Evolutionary conservation across 2,113 vertebrate species (phyloP), one percentile per base, ranked within the genome.

Genomic region (Clarias batrachus): DNA sequence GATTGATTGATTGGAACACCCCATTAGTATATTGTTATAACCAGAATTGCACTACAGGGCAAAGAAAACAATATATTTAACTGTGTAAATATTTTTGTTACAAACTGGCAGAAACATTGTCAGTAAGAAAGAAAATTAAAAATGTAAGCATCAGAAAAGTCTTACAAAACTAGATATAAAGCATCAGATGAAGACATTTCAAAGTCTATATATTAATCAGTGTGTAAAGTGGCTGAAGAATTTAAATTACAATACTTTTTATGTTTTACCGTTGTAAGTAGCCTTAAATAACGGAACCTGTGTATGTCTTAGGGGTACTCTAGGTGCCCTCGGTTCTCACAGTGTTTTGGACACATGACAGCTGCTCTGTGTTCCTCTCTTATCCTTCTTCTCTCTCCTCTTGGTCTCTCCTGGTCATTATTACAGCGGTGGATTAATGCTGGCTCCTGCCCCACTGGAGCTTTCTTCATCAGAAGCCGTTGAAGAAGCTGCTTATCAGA

Each of bases 401-500:
- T 87, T 27, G 68, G 83, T 71, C 89, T 93, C 74, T 90, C 89
- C 21, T 92, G 92, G 14, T 91, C 92, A 5, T 92, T 93, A 87
- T 95, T 96, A 92, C 95, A 95, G 91, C 94, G 95, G 63, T 95
- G 96, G 80, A 94, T 82, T 0, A 95, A 93, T 27, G 94, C 90
- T 0, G 94, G 91, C 25, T 95, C 92, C 80, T 89, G 93, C 76
- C 68, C 78, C 0, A 60, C 80, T 17, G 88, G 62, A 0, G 89
- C 81, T 82, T 95, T 95, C 83, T 94, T 95, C 90, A 94, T 77
- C 87, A 96, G 81, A 77, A 96, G 93, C 54, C 94, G 91, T 89
- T 96, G 96, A 83, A 96, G 93, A 60, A 96, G 87, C 90, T 95
- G 94, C 85, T 96, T 96, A 88, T 96, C 96, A 0, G 93, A 94